phyloP scores from a whole-genome alignment of 2,797 vertebrate genomes.

The Staurois parvus region DNA sequence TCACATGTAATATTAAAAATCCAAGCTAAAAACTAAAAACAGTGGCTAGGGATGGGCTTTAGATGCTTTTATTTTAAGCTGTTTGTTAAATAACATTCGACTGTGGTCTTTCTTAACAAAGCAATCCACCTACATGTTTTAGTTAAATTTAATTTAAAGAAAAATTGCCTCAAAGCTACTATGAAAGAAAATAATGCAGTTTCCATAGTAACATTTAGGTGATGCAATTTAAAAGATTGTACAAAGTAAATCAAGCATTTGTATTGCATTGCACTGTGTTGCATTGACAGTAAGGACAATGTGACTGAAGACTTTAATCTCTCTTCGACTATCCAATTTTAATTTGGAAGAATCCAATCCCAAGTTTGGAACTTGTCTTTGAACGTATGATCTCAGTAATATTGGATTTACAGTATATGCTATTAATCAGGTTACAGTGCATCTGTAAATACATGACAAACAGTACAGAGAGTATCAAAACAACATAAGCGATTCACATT shows the following conservation, averaged over 20 bases:
- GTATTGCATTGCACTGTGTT: no score
- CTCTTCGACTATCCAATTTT: neutral
- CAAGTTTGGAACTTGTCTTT: neutral
- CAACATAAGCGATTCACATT: neutral
- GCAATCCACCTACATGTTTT: no score
- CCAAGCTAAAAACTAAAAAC: no score
- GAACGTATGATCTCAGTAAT: neutral
- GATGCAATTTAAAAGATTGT: neutral
- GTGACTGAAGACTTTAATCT: neutral
- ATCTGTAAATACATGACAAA: conserved; percentile 3
- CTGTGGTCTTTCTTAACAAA: no score
- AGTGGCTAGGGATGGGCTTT: no score
- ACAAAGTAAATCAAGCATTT: no score
- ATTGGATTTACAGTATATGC: neutral
- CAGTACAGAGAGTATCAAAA: neutral
- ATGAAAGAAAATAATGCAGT: neutral
- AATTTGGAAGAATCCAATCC: neutral
- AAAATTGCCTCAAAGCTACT: no score
- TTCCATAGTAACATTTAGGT: neutral
- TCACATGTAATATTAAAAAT: no score
- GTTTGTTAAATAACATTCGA: no score
- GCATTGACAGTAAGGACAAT: no score
- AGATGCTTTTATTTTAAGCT: no score
- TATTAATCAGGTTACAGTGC: conserved; percentile 45
- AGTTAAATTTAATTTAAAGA: no score